phyloP scores from a whole-genome alignment of 2,797 vertebrate species.

The Tauraco hartlaubi region DNA sequence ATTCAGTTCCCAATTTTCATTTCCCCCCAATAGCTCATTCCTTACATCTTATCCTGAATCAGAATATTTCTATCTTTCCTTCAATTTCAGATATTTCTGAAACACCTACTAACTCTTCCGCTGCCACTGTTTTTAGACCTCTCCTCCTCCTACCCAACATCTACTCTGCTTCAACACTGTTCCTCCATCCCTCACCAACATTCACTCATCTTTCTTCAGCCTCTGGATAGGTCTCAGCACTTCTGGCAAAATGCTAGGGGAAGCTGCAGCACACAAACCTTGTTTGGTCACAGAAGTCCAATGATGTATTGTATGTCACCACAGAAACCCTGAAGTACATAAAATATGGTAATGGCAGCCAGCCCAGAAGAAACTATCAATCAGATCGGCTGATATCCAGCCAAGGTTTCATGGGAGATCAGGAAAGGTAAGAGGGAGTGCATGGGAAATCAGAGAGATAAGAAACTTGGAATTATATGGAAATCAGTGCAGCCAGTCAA shows the following conservation, averaged over 20 bases:
- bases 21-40: neutral
- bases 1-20: neutral
- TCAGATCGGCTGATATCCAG: conserved; percentile 43
- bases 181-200: conserved; percentile 12
- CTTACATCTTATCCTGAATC: neutral
- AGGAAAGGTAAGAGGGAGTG: conserved; percentile 32
- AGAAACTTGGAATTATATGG: conserved; percentile 4
- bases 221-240: conserved; percentile 14
- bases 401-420: conserved; percentile 19
- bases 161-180: conserved; percentile 30
- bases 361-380: conserved; percentile 36
- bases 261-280: conserved; percentile 48
- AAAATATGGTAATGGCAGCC: conserved; percentile 59
- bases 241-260: conserved; percentile 35
- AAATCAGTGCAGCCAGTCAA: neutral
- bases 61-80: neutral
- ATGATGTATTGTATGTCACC: conserved; percentile 49
- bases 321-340: conserved; percentile 40
- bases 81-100: conserved; percentile 29
- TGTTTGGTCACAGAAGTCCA: conserved; percentile 44
- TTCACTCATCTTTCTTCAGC: conserved; percentile 42
- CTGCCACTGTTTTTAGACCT: conserved; percentile 38
- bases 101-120: conserved; percentile 48
- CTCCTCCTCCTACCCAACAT: conserved; percentile 41
- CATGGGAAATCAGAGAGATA: conserved; percentile 11